A percentile compares a stretch with the other conserved stretches of the same genome.
These are phyloP conservation scores for Muraenolepis orangiensis DNA, from an alignment of 2,797 vertebrate species.

Conservation along the genomic window DNA sequence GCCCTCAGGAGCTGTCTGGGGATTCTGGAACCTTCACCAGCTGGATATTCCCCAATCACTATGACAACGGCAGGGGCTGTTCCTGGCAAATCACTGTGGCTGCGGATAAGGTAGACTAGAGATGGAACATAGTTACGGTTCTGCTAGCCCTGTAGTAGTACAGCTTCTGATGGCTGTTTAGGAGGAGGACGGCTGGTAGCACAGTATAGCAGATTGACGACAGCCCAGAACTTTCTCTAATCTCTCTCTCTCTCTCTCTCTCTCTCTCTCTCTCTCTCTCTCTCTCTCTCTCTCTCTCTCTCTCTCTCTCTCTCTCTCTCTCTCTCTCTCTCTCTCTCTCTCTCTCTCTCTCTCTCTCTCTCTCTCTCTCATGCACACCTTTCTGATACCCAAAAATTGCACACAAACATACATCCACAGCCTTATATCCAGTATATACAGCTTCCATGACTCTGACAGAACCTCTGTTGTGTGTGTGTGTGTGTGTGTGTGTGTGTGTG, in stretches of 20 bases:
- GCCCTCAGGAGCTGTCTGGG: conserved; percentile 54
- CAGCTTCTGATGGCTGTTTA: background rate
- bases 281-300: conserved; percentile 6
- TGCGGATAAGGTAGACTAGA: conserved; percentile 67
- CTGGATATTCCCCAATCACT: conserved; percentile 70
- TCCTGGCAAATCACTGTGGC: conserved; percentile 73
- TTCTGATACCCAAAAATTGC: background rate
- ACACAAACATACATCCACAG: background rate
- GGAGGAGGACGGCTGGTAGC: background rate
- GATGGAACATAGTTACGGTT: background rate
- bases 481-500: background rate
- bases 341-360: background rate
- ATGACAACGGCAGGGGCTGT: conserved; percentile 70
- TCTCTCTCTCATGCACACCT: background rate
- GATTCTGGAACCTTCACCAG: conserved; percentile 73
- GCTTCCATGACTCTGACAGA: background rate
- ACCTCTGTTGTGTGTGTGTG: background rate
- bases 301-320: background rate
- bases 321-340: background rate
- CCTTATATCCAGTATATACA: background rate
- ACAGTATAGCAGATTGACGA: background rate
- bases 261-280: conserved; percentile 2
- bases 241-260: background rate
- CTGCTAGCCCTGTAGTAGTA: background rate
- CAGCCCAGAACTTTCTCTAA: background rate